Evolutionary conservation across 2,797 vertebrate genomes (phyloP).

Genomic region (Falco cherrug): DNA sequence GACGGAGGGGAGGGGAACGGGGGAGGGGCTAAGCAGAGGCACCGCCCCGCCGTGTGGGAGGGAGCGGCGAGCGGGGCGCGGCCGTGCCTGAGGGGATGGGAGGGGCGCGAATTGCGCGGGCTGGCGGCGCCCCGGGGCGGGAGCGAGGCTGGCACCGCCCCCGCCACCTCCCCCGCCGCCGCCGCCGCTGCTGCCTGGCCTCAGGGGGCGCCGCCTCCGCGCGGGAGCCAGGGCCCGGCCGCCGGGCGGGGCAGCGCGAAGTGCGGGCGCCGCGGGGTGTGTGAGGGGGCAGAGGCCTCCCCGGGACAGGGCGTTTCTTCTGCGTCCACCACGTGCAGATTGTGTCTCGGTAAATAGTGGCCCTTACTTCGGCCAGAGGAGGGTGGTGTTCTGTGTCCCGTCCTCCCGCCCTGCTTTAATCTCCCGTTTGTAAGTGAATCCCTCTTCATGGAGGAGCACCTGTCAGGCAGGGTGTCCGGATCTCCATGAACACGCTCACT

Average conservation of each 20-base stretch:
- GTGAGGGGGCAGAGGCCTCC: neutral
- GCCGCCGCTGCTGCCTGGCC: no score
- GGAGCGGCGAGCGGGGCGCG: neutral
- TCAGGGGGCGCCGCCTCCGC: no score
- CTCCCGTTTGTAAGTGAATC: neutral
- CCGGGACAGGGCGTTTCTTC: fast-evolving
- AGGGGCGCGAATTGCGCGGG: no score
- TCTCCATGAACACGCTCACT: fast-evolving
- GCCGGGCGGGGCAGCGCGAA: no score
- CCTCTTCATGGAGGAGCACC: no score
- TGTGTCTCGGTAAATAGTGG: no score
- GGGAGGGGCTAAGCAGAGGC: neutral
- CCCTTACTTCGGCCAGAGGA: neutral
- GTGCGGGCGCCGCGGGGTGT: neutral
- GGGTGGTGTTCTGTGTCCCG: neutral
- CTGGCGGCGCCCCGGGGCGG: neutral
- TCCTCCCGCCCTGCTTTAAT: neutral
- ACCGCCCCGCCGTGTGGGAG: neutral
- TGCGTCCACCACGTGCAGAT: fast-evolving
- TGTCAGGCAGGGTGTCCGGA: neutral
- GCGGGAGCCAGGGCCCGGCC: neutral
- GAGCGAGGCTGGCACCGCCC: fast-evolving
- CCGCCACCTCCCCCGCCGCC: no score
- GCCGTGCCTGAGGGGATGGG: neutral
- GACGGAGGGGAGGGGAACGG: neutral